Base-by-base conservation (phyloP, 2,888 invertebrate species). In the Helleia helle region DNA sequence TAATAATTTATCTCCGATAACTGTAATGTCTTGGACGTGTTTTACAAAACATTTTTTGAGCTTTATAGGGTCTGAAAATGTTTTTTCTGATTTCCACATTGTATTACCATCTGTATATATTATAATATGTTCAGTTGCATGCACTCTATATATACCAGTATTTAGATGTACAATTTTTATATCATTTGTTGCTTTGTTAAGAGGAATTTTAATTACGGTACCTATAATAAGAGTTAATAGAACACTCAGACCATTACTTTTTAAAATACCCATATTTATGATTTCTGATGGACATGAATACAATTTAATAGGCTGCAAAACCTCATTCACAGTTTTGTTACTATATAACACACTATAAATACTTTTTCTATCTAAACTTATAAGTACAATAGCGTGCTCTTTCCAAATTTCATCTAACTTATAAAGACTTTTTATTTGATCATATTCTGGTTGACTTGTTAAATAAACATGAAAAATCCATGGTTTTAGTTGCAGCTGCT, bases 31-130 rank as follows among this genome's bases (percentile, higher is more conserved):
- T 44, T 73, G 72, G 0, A 70, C 56, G 38, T 71, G 57, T 42
- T 52, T 68, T 0, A 76, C 47, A 52, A 68, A 66, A 6, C 70
- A 55, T 43, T 74, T 63, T 5, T 48, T 54, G 12, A 71, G 68
- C 48, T 47, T 52, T 14, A 65, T 48, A n/a, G 64, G 43, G 6
- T 60, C 48, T 2, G 58, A 48, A 38, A 62, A 62, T 34, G 54
- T 48, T 12, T 71, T 59, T 18, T 72, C 65, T 4, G 60, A 55
- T 47, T 62, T 72, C 81, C 81, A 83, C 63, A 80, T 58, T 9
- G 65, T 58, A 1, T 42, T 41, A 1, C 75, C 73, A 58, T 83
- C 80, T 3, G 79, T 65, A 42, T 77, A 83, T 36, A 79, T 40
- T 4, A 77, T 14, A 14, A 42, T 41, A 18, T 73, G 53, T 31